Evolutionary conservation across 2,797 vertebrate species (phyloP).

Genomic region (Molossus alvarezi): DNA sequence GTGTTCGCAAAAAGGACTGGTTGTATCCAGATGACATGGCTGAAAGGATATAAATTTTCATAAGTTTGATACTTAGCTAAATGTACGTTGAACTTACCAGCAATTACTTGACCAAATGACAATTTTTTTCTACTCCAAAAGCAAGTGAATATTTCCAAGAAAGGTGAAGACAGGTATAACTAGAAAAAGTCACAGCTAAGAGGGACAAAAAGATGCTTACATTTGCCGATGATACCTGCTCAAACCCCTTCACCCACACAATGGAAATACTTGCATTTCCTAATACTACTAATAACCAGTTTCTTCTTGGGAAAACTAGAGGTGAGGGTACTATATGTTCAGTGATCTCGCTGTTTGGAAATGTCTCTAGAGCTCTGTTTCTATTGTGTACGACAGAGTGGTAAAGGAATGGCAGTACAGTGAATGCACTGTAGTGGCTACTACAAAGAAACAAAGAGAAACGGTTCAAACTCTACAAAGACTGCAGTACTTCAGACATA

Average conservation of each 20-base stretch:
- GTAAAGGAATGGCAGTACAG: no score
- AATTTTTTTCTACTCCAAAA: background rate
- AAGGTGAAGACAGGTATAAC: background rate
- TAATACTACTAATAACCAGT: background rate
- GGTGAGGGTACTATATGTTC: no score
- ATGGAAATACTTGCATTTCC: background rate
- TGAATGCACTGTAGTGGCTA: no score
- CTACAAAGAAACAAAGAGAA: no score
- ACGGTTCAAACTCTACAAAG: no score
- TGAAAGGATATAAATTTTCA: conserved; percentile 54
- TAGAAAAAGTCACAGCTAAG: background rate
- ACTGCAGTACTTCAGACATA: no score
- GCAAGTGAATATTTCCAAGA: background rate
- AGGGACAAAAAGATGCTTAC: background rate
- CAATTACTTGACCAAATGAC: background rate
- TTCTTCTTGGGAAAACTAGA: no score
- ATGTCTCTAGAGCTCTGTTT: no score
- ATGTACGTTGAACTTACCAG: conserved; percentile 74
- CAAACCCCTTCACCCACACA: background rate
- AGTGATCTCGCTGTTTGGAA: no score
- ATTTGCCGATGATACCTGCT: background rate
- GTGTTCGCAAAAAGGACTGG: background rate
- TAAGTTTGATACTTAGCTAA: background rate
- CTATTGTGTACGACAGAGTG: background rate
- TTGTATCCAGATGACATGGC: background rate